Conservation (phyloP, 2,797 vertebrate genomes). For the Chiroxiphia lanceolata region DNA sequence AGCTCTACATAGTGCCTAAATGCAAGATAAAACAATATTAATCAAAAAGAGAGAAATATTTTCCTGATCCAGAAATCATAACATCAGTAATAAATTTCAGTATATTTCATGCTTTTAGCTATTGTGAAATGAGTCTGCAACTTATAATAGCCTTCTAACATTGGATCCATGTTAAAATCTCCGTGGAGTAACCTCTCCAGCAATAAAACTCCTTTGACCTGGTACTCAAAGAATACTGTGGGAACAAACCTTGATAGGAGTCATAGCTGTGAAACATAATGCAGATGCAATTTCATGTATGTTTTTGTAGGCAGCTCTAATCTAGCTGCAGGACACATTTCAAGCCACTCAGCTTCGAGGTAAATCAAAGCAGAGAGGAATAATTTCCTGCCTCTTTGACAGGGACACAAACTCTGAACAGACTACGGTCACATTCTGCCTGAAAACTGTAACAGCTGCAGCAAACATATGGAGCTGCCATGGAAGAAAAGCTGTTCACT, state of each 20-base stretch:
- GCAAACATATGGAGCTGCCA: slow-evolving; percentile 79
- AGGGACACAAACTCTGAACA: slow-evolving; percentile 61
- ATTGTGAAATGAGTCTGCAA: slow-evolving; percentile 32
- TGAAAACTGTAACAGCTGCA: slow-evolving; percentile 80
- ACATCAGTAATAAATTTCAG: neutral
- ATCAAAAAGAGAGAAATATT: neutral
- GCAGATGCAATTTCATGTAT: slow-evolving; percentile 13
- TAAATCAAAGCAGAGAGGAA: slow-evolving; percentile 61
- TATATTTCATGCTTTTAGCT: neutral
- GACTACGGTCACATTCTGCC: slow-evolving; percentile 40
- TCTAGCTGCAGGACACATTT: slow-evolving; percentile 23
- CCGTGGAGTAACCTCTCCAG: slow-evolving; percentile 71
- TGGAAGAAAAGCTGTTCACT: slow-evolving; percentile 74
- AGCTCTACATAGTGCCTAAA: neutral
- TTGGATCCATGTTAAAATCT: slow-evolving; percentile 47
- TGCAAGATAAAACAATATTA: neutral
- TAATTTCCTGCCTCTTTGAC: slow-evolving; percentile 62
- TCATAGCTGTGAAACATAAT: slow-evolving; percentile 35
- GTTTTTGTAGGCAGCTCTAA: neutral
- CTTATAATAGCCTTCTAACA: slow-evolving; percentile 36
- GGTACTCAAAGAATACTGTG: slow-evolving; percentile 40
- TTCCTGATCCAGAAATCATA: neutral
- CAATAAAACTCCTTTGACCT: slow-evolving; percentile 67
- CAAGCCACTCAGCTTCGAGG: slow-evolving; percentile 33
- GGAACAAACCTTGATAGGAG: slow-evolving; percentile 57